Base-by-base conservation (phyloP, 2,888 invertebrate species). In the Torymus tubicola region DNA sequence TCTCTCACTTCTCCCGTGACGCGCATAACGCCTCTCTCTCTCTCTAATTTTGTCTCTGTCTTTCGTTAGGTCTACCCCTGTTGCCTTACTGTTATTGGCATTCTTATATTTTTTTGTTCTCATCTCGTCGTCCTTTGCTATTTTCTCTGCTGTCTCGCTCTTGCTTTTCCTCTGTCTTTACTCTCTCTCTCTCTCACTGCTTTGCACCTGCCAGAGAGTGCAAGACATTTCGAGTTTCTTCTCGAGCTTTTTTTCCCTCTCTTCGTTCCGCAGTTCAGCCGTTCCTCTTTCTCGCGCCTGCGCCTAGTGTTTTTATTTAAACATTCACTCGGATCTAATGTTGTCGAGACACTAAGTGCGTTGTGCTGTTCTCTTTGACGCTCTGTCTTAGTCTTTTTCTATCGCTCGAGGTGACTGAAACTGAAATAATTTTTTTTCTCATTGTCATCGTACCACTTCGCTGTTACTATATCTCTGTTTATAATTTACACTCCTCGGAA, bases 91-190 rank as follows among this genome's bases (percentile, higher is more conserved):
- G 55, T 57, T 67, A 67, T 67, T 67, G 67, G 67, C 55, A 53
- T 57, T 82, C 85, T 73, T 81, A 81, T 75, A 73, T 81, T 80
- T 79, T 65, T 58, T 18, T 61, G 63, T 58, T 60, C 50, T 72
- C 53, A 42, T 42, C 42, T 42, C 8, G 8, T 42, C 42, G 42
- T 42, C 8, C 42, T 42, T 50, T 31, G 24, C 55, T 55, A 11
- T 18, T n/a, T 16, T 57, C 16, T 42, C 50, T 12, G 12, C 42
- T 14, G 10, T 2, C 21, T 13, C 42, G 3, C 58, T 58, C 42
- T 18, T 24, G 4, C 57, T n/a, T 10, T 57, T n/a, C 52, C 57
- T 50, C 18, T 21, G n/a, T n/a, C n/a, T n/a, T n/a, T n/a, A n/a
- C 70, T 42, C 18, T 10, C n/a, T 4, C 52, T 50, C 3, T 70